Conservation (phyloP, 2,113 vertebrate species). For the Peromyscus maniculatus region DNA sequence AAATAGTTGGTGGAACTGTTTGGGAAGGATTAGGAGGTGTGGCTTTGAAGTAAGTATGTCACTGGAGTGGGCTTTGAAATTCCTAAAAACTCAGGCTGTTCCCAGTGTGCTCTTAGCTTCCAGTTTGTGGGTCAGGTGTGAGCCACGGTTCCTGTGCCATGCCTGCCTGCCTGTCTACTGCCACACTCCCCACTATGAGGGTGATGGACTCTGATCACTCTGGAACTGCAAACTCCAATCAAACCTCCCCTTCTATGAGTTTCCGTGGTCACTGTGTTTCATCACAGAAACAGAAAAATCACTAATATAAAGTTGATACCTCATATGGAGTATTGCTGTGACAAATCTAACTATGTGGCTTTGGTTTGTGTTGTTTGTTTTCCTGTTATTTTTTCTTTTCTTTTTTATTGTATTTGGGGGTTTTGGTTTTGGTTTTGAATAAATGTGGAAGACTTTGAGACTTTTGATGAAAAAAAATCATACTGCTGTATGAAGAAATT, state of each 20-base stretch:
- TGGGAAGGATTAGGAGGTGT: not conserved
- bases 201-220: not conserved
- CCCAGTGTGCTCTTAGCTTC: not conserved
- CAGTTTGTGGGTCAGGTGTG: not conserved
- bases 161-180: not conserved
- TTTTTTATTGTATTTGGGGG: not conserved
- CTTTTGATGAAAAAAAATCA: not conserved
- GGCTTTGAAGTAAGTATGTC: not conserved
- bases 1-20: not conserved
- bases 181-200: not conserved
- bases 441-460: not conserved
- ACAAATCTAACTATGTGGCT: not conserved
- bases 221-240: not conserved
- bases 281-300: not conserved
- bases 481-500: not conserved
- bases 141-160: not conserved
- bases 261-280: not conserved
- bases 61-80: not conserved
- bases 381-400: not conserved
- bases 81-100: not conserved
- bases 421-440: not conserved
- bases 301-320: not conserved
- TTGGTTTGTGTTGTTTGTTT: not conserved
- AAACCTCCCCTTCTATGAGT: not conserved
- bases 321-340: not conserved